Conservation (phyloP, 1,140 invertebrate genomes). For the Asobara japonica region DNA sequence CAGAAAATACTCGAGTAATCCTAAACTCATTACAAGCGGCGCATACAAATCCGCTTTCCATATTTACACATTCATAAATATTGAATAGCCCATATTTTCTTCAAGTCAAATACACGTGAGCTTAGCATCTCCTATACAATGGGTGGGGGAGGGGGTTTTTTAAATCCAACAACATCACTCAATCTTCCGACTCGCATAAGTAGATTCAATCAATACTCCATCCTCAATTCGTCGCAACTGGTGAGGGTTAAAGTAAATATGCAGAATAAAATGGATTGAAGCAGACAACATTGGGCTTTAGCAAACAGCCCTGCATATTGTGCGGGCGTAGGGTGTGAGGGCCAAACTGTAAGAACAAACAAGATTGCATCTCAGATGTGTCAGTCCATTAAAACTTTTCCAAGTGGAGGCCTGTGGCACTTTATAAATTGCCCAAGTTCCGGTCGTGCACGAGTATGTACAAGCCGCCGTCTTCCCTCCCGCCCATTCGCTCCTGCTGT, state of each 20-base stretch:
- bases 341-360: conserved; percentile 28
- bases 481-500: neutral
- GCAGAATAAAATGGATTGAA: neutral
- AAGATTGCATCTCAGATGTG: conserved; percentile 39
- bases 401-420: conserved; percentile 32
- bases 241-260: neutral
- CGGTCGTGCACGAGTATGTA: conserved; percentile 20
- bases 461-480: neutral
- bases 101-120: too few relatives aligned
- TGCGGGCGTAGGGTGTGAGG: conserved; percentile 15
- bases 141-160: neutral
- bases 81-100: too few relatives aligned
- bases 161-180: neutral
- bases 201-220: neutral
- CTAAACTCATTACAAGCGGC: too few relatives aligned
- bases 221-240: neutral
- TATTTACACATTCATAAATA: too few relatives aligned
- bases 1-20: too few relatives aligned
- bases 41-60: too few relatives aligned
- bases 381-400: conserved; percentile 42
- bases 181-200: neutral
- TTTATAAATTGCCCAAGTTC: conserved; percentile 33
- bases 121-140: too few relatives aligned
- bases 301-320: neutral
- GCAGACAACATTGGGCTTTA: neutral